These are phyloP conservation scores for Paradoxurus hermaphroditus DNA, from an alignment of 2,113 vertebrate genomes.

Conservation along the genomic window DNA sequence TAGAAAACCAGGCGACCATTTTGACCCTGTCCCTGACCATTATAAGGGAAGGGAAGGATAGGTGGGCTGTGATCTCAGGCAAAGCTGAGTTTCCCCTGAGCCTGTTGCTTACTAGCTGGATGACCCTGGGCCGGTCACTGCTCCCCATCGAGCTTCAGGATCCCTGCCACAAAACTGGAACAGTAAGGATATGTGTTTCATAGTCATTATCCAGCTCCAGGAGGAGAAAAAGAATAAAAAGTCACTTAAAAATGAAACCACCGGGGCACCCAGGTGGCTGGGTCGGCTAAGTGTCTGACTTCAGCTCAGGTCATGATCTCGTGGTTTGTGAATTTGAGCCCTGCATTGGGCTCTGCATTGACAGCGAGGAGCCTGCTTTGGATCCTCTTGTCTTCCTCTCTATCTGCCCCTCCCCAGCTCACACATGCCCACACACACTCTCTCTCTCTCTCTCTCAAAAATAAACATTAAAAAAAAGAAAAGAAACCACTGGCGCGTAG, in stretches of 20 bases:
- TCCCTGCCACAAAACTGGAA: background rate
- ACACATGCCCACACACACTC: too few relatives aligned
- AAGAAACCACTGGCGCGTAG: background rate
- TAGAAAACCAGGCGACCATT: background rate
- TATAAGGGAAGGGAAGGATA: background rate
- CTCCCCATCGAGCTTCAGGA: background rate
- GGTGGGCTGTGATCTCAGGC: background rate
- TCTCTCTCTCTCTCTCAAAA: too few relatives aligned
- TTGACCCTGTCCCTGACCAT: background rate
- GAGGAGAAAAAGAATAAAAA: background rate
- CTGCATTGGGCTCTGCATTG: too few relatives aligned
- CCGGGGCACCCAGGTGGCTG: too few relatives aligned
- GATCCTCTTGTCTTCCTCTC: too few relatives aligned
- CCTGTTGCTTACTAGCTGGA: background rate
- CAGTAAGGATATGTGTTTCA: background rate
- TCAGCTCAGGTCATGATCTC: too few relatives aligned
- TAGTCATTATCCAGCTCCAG: background rate
- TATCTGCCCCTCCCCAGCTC: too few relatives aligned
- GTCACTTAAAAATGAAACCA: background rate
- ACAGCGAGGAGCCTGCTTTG: too few relatives aligned
- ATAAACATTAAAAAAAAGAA: too few relatives aligned
- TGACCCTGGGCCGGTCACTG: background rate
- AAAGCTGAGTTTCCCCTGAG: background rate
- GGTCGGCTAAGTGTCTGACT: too few relatives aligned
- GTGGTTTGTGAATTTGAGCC: too few relatives aligned